Base-by-base conservation (phyloP, 2,888 invertebrate genomes). In the Antitype chi region DNA sequence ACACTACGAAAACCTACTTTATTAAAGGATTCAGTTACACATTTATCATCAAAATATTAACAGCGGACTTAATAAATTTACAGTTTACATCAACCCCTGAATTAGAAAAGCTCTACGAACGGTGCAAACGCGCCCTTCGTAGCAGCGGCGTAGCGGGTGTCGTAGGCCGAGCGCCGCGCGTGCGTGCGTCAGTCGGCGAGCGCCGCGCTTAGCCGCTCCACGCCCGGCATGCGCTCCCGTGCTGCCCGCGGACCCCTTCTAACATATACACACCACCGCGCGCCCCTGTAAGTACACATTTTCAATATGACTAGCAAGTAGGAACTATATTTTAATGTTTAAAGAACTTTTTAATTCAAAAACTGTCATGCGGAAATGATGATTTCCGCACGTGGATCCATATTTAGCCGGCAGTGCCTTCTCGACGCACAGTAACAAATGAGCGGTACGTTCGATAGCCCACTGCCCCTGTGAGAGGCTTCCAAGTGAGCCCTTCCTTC, bases 381-480 rank as follows among this genome's bases (percentile, higher is more conserved):
- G 77, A 91, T 92, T 91, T 92, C 94, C 92, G 94, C 96, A 96
- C 96, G 96, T 96, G 96, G 93, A 93, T 92, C 91, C 87, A 92
- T 94, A 91, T 90, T 90, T 89, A 89, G 89, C 91, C 91, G 92
- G 91, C 89, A 89, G 86, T 90, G 92, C 92, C 89, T 93, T 90
- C 88, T 88, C 92, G 92, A 93, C 94, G 94, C 94, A 94, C 92
- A 86, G 91, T 94, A 93, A 94, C 94, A 95, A 95, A 95, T 95
- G 95, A 95, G 92, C 93, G 95, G 92, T 94, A 92, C 95, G 95
- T 95, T 96, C 96, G 94, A 96, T 96, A 96, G 96, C 96, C 96
- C 95, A 96, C 94, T 96, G 96, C 96, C 96, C 96, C 96, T 96
- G 94, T 96, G 92, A 96, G 94, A 94, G 94, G 92, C 92, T 93